A percentile compares a stretch with the other conserved stretches of the same genome.
phyloP scores from a whole-genome alignment of 53 echinoderm and acorn worm species.

The Holothuria scabra region DNA sequence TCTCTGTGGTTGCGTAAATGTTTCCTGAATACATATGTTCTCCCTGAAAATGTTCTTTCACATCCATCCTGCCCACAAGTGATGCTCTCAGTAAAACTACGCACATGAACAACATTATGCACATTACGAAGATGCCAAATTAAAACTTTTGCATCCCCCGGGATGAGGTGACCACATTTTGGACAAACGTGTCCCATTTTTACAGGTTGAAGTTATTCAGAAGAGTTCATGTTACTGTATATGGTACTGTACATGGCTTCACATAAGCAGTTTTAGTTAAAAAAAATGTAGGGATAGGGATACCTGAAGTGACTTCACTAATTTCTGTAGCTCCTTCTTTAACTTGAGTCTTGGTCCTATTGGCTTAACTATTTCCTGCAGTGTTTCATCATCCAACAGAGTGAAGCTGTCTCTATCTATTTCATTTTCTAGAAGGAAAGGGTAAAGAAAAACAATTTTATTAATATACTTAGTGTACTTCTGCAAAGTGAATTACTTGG shows the following conservation, averaged over 20 bases:
- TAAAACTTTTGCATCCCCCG: constrained; percentile 45
- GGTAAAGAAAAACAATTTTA: neutral
- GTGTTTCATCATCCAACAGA: constrained; percentile 26
- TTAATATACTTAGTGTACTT: too few species aligned
- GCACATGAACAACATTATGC: constrained; percentile 47
- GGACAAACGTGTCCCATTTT: constrained; percentile 58
- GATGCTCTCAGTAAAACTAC: constrained; percentile 27
- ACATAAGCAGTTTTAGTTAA: neutral
- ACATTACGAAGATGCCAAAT: constrained; percentile 61
- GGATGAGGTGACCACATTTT: constrained; percentile 54
- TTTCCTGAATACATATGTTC: constrained; percentile 27
- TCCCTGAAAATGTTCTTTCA: constrained; percentile 39
- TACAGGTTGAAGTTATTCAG: too few species aligned
- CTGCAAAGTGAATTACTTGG: too few species aligned
- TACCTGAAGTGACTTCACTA: neutral
- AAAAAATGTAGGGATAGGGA: neutral
- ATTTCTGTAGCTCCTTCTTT: constrained; percentile 41
- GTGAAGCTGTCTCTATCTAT: constrained; percentile 53
- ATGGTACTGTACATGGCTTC: too few species aligned
- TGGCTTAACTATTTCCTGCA: constrained; percentile 23
- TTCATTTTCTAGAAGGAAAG: constrained; percentile 49
- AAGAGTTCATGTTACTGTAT: too few species aligned
- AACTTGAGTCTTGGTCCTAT: constrained; percentile 33
- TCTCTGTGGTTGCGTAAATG: constrained; percentile 22
- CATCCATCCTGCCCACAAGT: constrained; percentile 44